phyloP scores from a whole-genome alignment of 30 jellyfish, hydroid and myxozoan genomes.

The Catostylus mosaicus region DNA sequence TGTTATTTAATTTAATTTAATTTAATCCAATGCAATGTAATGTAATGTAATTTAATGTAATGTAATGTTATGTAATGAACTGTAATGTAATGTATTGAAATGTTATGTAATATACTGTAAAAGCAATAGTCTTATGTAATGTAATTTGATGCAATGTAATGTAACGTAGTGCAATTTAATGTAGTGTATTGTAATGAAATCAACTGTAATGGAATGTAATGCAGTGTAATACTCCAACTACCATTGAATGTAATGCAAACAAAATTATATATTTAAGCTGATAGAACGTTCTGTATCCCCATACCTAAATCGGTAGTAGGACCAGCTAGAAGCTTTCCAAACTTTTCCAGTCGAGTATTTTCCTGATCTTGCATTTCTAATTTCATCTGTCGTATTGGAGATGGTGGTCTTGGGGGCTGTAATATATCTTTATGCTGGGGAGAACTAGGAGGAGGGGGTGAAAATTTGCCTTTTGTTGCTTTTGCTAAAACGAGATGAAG shows the following conservation, averaged over 20 bases:
- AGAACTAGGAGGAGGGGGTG: constrained; percentile 65
- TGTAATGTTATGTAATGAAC: too few species aligned
- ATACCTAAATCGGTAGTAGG: constrained; percentile 96
- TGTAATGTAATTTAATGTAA: too few species aligned
- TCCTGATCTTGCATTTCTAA: constrained; percentile 91
- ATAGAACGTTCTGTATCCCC: too few species aligned
- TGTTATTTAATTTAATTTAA: too few species aligned
- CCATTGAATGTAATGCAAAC: neutral
- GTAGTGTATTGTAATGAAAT: neutral
- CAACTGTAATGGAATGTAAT: neutral
- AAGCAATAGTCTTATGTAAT: neutral
- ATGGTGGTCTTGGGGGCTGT: constrained; percentile 63
- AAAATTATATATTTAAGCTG: too few species aligned
- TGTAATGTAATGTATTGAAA: neutral
- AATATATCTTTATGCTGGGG: constrained; percentile 18
- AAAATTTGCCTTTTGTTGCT: constrained; percentile 60
- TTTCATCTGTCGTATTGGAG: constrained; percentile 78
- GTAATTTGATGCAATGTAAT: neutral
- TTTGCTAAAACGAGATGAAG: constrained; percentile 25
- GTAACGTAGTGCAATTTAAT: neutral
- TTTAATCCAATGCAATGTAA: too few species aligned
- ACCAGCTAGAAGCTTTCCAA: constrained; percentile 93
- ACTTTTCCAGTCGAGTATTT: constrained; percentile 82
- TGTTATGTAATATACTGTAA: neutral
- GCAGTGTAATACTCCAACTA: neutral